Base-by-base conservation (phyloP, 2,113 vertebrate genomes). In the Chaetorhynchus papuensis region DNA sequence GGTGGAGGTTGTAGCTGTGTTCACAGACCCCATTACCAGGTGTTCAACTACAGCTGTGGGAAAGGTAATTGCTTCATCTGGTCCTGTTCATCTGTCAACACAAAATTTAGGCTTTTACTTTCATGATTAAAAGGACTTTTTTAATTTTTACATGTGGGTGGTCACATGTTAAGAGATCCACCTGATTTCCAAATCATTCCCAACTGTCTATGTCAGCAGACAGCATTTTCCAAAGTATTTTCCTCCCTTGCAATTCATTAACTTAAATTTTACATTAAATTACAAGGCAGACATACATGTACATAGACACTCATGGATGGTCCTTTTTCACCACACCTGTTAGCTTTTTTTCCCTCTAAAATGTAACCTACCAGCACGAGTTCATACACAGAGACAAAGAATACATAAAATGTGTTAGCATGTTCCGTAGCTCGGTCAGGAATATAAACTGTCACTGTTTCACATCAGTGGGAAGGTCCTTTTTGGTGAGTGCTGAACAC, bases 341-440 rank as follows among this genome's bases (percentile, higher is more conserved):
- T 61, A 68, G 41, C 1, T 10, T n/a, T 8, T 42, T 33, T 84
- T 21, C 23, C 23, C 31, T 56, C 42, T 60, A 68, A 75, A 75
- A 44, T n/a, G 49, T 74, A 77, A 20, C 12, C 9, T 60, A 64
- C 33, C 17, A 71, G 24, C 7, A 11, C 2, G 31, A 69, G 4
- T 47, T 79, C 39, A 50, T 26, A 45, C 10, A 61, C 41, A 39
- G 39, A 63, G 39, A 33, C 47, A 87, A 71, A 42, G n/a, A 53
- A 59, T 31, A 31, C 7, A 4, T 12, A 26, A 54, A 81, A 54
- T 17, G 15, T 4, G 3, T 33, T 27, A 64, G 6, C 9, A 7
- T 11, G 22, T n/a, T 41, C 30, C 0, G 0, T 39, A 26, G 6
- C 15, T 72, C 2, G 12, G 20, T 33, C 45, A 53, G 66, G 66